Evolutionary conservation across 2,888 invertebrate genomes (phyloP), one percentile per base, ranked within the genome.

Genomic region (Eueremaeus valkanovi): DNA sequence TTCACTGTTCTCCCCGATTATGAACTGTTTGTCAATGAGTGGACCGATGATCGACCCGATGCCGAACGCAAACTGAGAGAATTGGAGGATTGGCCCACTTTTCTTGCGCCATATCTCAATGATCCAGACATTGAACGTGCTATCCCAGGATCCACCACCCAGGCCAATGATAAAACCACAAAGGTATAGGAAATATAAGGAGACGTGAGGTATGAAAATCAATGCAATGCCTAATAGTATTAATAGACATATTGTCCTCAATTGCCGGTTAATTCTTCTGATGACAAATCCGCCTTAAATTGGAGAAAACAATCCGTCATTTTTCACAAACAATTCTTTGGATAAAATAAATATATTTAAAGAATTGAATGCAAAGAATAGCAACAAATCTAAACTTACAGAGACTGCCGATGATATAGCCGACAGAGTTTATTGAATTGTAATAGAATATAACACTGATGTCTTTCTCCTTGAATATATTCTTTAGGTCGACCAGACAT

Each of bases 381-480:
- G 49, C 49, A 49, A 9, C 6, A 49, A 36, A 21, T 3, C 24
- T 21, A 21, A 18, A 70, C 70, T 27, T 29, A 70, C 70, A 70
- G 45, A 70, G 70, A 70, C 45, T 45, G n/a, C 70, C 70, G 6
- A n/a, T 24, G 13, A 70, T 45, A 70, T 70, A 70, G 11, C 70
- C 70, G 29, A 70, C 27, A 18, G 70, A 70, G 45, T 70, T 70
- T 27, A 70, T 70, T 70, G 70, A 70, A 27, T 70, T 70, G 18
- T 70, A 70, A 27, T 42, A 45, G 21, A 70, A 70, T 27, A 70
- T 29, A 70, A 45, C 18, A 24, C 21, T 33, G 27, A 70, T 70
- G 70, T 70, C 70, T 11, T 70, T 70, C 27, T 70, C 45, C 18
- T 70, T 42, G 21, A 40, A 70, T 0, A 70, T 70, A 29, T 70